phyloP scores from a whole-genome alignment of 1,140 invertebrate species.

The Ips typographus region DNA sequence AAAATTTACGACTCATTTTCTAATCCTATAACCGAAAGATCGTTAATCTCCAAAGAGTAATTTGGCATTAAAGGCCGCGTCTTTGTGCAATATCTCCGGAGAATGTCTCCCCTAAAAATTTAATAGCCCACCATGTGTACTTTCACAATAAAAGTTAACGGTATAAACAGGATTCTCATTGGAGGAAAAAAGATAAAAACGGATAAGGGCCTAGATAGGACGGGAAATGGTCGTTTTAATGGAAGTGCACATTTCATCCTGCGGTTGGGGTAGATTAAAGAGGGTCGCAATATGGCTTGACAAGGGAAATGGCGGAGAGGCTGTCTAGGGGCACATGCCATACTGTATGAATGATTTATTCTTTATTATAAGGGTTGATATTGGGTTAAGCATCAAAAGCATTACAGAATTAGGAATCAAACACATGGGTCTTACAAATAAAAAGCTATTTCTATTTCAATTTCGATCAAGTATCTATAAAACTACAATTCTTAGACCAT shows the following conservation, averaged over 20 bases:
- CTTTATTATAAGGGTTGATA: neutral
- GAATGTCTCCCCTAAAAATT: constrained; percentile 27
- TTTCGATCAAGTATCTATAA: no score
- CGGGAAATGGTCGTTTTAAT: constrained; percentile 22
- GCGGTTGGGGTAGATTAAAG: constrained; percentile 29
- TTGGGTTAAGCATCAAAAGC: no score
- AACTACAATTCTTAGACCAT: no score
- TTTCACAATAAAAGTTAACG: constrained; percentile 19
- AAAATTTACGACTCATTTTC: constrained; percentile 20
- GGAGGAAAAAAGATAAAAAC: constrained; percentile 5
- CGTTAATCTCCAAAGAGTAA: constrained; percentile 26
- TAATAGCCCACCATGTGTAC: constrained; percentile 30
- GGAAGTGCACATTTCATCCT: constrained; percentile 26
- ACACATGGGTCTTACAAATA: no score
- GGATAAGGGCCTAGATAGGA: constrained; percentile 23
- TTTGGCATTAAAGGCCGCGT: constrained; percentile 15
- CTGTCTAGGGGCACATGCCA: neutral
- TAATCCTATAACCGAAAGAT: constrained; percentile 14
- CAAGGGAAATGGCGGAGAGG: constrained; percentile 15
- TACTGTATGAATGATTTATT: neutral
- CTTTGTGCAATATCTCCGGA: constrained; percentile 20
- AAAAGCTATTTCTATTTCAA: no score
- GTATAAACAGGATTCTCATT: neutral
- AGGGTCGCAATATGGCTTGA: constrained; percentile 12
- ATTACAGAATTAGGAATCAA: no score